Percentiles rank a stretch among this genome's conserved stretches.
Evolutionary conservation across 2,797 vertebrate genomes (phyloP).

Genomic region (Mionectes olivaceus): DNA sequence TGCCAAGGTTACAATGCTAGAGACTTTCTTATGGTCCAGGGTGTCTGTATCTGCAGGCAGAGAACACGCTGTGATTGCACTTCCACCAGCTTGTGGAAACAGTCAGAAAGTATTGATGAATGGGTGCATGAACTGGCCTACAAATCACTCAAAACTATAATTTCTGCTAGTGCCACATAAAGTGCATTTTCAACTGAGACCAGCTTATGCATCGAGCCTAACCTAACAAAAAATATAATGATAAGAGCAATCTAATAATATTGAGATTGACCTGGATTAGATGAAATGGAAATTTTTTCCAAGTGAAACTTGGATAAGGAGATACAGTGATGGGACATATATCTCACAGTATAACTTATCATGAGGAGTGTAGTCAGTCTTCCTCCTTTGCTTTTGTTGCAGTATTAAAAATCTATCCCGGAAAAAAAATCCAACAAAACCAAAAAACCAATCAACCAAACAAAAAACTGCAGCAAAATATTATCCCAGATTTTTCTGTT

Average conservation of each 20-base stretch:
- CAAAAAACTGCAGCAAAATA: background rate
- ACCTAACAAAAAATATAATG: background rate
- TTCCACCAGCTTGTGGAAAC: background rate
- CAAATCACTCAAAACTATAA: background rate
- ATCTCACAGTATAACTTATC: background rate
- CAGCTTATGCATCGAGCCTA: background rate
- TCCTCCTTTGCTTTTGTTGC: background rate
- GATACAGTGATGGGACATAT: rapidly evolving
- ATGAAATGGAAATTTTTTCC: background rate
- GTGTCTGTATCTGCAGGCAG: background rate
- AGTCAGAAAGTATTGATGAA: background rate
- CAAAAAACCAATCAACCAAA: background rate
- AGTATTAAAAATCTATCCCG: background rate
- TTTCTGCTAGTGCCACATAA: rapidly evolving
- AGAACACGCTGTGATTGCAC: background rate
- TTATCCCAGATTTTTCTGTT: background rate
- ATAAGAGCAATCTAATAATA: background rate
- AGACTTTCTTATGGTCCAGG: background rate
- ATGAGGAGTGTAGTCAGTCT: background rate
- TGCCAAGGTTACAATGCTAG: background rate
- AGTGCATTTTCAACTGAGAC: background rate
- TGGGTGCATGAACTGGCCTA: rapidly evolving
- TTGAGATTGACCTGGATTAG: background rate
- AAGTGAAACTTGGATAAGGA: background rate
- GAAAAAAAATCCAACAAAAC: background rate